Percentiles rank a stretch among this genome's conserved stretches.
Evolutionary conservation across 2,888 invertebrate species (phyloP).

Genomic region (Nasonovia ribisnigri): DNA sequence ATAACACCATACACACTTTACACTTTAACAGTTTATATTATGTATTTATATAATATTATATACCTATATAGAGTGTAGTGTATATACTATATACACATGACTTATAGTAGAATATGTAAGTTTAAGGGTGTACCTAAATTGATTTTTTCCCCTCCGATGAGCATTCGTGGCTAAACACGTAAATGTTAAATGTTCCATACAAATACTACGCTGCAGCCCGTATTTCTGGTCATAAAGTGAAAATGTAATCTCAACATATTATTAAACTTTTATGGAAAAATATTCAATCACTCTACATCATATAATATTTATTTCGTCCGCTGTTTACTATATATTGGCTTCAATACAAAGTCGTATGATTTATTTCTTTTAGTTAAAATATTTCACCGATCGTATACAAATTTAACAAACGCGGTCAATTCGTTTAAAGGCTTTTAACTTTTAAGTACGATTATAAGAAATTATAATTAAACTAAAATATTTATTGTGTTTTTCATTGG

Average conservation of each 20-base stretch:
- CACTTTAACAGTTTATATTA: background rate
- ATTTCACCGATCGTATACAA: background rate
- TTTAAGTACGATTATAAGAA: background rate
- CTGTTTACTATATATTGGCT: background rate
- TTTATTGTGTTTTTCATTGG: background rate
- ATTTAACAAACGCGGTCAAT: background rate
- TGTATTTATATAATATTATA: slow-evolving; percentile 15
- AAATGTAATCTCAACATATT: slow-evolving; percentile 33
- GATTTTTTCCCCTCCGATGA: slow-evolving; percentile 54
- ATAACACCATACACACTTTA: background rate
- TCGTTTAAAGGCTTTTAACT: background rate
- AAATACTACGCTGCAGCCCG: background rate
- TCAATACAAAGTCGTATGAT: background rate
- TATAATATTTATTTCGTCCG: background rate
- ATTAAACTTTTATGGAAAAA: slow-evolving; percentile 36
- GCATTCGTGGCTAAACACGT: slow-evolving; percentile 40
- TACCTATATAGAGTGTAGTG: background rate
- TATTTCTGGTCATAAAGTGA: slow-evolving; percentile 20
- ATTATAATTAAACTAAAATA: background rate
- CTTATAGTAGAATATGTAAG: background rate
- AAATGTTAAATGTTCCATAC: slow-evolving; percentile 54
- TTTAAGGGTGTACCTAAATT: slow-evolving; percentile 47
- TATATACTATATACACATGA: background rate
- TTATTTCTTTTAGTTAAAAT: background rate
- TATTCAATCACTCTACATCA: background rate